Evolutionary conservation across 2,113 vertebrate genomes (phyloP).

Genomic region (Syngnathoides biaculeatus): DNA sequence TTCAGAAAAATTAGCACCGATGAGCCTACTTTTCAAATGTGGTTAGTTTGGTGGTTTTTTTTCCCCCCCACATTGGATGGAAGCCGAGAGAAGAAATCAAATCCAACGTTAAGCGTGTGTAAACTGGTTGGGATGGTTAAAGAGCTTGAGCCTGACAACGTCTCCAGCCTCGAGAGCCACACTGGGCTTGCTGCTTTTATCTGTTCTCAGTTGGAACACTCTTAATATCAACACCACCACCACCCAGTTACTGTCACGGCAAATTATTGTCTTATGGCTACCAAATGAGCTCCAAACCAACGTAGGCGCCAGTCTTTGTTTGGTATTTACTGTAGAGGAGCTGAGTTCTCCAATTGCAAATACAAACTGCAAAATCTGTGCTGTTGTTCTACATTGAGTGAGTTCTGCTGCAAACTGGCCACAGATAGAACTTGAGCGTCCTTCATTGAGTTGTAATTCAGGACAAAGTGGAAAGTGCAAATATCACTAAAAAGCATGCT

Average conservation of each 20-base stretch:
- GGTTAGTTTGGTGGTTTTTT: too few species aligned
- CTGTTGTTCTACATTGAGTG: not conserved
- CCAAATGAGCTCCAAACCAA: not conserved
- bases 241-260: not conserved
- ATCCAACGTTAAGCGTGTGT: not conserved
- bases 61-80: not conserved
- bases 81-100: not conserved
- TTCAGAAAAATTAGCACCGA: not conserved
- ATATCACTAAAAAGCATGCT: not conserved
- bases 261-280: not conserved
- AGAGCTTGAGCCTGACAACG: not conserved
- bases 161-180: not conserved
- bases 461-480: not conserved
- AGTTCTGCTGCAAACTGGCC: not conserved
- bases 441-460: not conserved
- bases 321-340: not conserved
- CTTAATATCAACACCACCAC: not conserved
- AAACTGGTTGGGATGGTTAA: not conserved
- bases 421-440: not conserved
- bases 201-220: not conserved
- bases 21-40: not conserved
- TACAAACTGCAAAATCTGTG: not conserved
- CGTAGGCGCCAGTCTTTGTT: not conserved
- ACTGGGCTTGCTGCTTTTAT: not conserved
- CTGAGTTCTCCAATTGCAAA: not conserved